A percentile compares a stretch with the other conserved stretches of the same genome.
phyloP scores from a whole-genome alignment of 2,888 invertebrate species.

The Cephus pulcher region DNA sequence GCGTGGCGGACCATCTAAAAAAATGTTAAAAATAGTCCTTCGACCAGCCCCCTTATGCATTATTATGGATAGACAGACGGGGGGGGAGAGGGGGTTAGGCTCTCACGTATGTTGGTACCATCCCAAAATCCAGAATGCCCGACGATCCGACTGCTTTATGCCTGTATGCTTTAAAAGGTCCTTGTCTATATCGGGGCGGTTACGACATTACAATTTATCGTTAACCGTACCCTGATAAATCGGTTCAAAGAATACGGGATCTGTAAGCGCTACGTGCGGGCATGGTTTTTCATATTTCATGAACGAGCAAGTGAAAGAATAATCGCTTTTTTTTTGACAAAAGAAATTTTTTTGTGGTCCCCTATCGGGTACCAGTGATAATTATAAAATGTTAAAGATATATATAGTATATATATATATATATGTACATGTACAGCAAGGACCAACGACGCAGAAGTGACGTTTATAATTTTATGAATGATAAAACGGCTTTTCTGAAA shows the following conservation, averaged over 20 bases:
- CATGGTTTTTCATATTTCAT: not conserved
- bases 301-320: too few relatives aligned
- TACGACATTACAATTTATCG: conserved; percentile 6
- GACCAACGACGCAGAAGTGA: not conserved
- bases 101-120: not conserved
- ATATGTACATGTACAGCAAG: not conserved
- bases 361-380: not conserved
- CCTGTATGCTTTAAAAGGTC: not conserved
- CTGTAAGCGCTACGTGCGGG: not conserved
- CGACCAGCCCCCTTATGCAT: conserved; percentile 39
- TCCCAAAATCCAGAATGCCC: not conserved
- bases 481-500: conserved; percentile 23
- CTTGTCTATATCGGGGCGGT: conserved; percentile 6
- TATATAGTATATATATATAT: too few relatives aligned
- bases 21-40: conserved; percentile 44
- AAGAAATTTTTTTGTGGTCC: not conserved
- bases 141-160: not conserved
- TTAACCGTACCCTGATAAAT: conserved; percentile 5
- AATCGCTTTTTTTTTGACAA: too few relatives aligned
- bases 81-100: not conserved
- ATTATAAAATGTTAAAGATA: too few relatives aligned
- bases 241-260: not conserved
- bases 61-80: conserved; percentile 22
- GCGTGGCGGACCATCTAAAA: conserved; percentile 50
- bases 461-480: conserved; percentile 3